Percentiles rank a stretch among this genome's conserved stretches.
phyloP scores from a whole-genome alignment of 2,113 vertebrate species.

The Erinaceus europaeus region DNA sequence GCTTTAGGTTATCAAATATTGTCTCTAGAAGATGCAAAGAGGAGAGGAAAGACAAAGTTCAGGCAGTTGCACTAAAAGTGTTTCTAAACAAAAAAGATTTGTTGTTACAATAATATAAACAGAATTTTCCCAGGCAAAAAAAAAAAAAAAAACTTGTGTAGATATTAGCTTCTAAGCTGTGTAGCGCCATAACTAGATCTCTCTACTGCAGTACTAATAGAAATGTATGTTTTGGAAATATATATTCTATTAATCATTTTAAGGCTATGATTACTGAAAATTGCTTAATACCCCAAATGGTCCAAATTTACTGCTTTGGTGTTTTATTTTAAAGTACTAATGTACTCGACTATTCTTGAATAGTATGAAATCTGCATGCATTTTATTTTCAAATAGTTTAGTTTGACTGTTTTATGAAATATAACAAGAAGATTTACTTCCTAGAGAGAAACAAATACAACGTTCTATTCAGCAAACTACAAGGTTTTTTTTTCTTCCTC shows the following conservation, averaged over 20 bases:
- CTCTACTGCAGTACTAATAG: neutral
- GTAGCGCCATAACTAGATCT: neutral
- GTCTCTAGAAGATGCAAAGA: constrained; percentile 8
- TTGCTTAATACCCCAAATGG: neutral
- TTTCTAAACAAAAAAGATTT: constrained; percentile 65
- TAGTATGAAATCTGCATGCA: constrained; percentile 11
- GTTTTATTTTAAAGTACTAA: neutral
- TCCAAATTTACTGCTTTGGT: neutral
- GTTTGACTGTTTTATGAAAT: constrained; percentile 31
- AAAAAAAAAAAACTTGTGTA: neutral
- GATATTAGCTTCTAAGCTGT: neutral
- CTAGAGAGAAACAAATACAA: constrained; percentile 35
- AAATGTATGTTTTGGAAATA: neutral
- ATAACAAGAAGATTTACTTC: constrained; percentile 48
- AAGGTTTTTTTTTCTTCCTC: constrained; percentile 8
- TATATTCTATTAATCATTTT: neutral
- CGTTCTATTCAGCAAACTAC: neutral
- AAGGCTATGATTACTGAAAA: neutral
- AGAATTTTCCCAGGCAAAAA: constrained; percentile 27
- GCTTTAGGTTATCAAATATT: constrained; percentile 13
- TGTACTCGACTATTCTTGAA: neutral
- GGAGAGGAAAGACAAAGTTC: constrained; percentile 4
- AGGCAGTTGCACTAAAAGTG: constrained; percentile 32
- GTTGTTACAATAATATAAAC: constrained; percentile 53
- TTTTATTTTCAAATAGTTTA: constrained; percentile 22